A percentile compares a stretch with the other conserved stretches of the same genome.
Evolutionary conservation across 2,888 invertebrate species (phyloP).

Genomic region (Carcina quercana): DNA sequence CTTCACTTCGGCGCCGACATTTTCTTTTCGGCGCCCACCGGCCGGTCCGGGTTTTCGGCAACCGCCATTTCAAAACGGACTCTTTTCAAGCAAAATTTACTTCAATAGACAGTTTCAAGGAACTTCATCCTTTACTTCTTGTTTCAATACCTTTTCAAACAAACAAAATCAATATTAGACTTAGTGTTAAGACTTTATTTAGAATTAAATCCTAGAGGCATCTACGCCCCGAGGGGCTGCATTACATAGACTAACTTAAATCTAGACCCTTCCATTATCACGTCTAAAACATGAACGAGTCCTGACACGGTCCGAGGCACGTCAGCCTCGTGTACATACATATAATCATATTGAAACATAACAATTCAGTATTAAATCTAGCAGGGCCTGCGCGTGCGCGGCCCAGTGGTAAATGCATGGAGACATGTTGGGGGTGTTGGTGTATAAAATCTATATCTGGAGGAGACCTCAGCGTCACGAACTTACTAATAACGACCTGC

Average conservation of each 20-base stretch:
- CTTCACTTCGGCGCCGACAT: constrained; percentile 45
- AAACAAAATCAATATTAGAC: constrained; percentile 84
- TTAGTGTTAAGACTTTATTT: constrained; percentile 70
- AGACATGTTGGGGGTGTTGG: constrained; percentile 45
- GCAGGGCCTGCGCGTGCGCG: constrained; percentile 44
- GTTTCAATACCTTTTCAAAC: constrained; percentile 89
- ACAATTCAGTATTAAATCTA: constrained; percentile 19
- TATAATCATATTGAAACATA: constrained; percentile 17
- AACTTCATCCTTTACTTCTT: constrained; percentile 88
- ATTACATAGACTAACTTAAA: constrained; percentile 59
- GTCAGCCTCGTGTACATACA: constrained; percentile 1
- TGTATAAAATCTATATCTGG: constrained; percentile 56
- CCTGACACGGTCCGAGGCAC: constrained; percentile 14
- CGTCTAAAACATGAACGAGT: constrained; percentile 27
- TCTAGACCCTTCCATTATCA: constrained; percentile 49
- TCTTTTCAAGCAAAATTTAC: constrained; percentile 71
- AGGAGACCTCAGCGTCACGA: constrained; percentile 56
- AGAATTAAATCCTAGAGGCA: constrained; percentile 63
- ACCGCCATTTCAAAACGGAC: constrained; percentile 59
- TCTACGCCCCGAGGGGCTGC: constrained; percentile 37
- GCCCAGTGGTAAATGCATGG: constrained; percentile 59
- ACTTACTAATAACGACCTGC: constrained; percentile 74
- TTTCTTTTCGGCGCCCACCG: constrained; percentile 42
- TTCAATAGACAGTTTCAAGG: constrained; percentile 74
- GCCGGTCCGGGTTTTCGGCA: constrained; percentile 50